Evolutionary conservation across 2,888 invertebrate genomes (phyloP).

Genomic region (Scaptomyza reducta): DNA sequence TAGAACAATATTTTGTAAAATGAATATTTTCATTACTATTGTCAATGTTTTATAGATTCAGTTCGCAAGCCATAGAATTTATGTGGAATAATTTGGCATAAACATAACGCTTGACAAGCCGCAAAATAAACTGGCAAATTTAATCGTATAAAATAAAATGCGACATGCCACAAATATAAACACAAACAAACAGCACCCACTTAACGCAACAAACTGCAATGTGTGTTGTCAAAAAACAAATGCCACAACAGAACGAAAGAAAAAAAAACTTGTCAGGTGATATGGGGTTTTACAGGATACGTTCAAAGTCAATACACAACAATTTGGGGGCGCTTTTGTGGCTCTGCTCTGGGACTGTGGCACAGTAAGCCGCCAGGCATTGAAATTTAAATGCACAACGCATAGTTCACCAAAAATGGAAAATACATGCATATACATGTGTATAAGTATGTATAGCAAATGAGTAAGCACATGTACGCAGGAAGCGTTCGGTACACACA

Average conservation of each 20-base stretch:
- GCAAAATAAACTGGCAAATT: constrained; percentile 62
- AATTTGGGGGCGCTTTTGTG: constrained; percentile 1
- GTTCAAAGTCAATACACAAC: constrained; percentile 38
- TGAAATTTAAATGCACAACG: constrained; percentile 78
- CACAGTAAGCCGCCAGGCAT: constrained; percentile 58
- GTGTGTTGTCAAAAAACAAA: constrained; percentile 35
- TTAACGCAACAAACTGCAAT: constrained; percentile 35
- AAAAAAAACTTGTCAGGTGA: constrained; percentile 34
- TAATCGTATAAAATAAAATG: constrained; percentile 62
- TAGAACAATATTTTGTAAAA: not conserved
- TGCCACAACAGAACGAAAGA: constrained; percentile 23
- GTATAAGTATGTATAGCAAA: constrained; percentile 27
- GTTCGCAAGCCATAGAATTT: constrained; percentile 1
- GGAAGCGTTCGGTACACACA: constrained; percentile 44
- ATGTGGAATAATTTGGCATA: constrained; percentile 35
- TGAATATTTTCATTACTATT: not conserved
- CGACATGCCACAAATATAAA: constrained; percentile 36
- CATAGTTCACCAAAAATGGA: constrained; percentile 60
- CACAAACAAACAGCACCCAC: constrained; percentile 9
- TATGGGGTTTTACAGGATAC: constrained; percentile 36
- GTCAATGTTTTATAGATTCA: not conserved
- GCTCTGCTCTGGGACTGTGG: constrained; percentile 6
- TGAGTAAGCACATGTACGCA: constrained; percentile 57
- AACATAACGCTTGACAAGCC: constrained; percentile 46
- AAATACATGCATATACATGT: constrained; percentile 9